Base-by-base conservation (phyloP, 2,888 invertebrate species). In the Eupithecia abbreviata region DNA sequence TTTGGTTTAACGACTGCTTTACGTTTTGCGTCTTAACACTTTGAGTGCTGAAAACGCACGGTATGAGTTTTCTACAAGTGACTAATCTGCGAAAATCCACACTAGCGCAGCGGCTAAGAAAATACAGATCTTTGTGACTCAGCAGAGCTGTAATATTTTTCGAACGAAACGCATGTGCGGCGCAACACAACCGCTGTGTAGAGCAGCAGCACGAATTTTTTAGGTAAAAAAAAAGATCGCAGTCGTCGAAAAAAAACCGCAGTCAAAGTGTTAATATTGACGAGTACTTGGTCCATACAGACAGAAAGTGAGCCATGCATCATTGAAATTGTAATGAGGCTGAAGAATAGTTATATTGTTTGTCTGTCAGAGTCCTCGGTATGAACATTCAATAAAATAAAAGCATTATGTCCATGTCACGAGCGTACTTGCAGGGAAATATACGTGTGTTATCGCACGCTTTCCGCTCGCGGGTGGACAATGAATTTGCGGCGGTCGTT, bases 401-500 rank as follows among this genome's bases (percentile, higher is more conserved):
- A 51, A 45, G 66, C 49, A 74, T 43, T 43, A 68, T 43, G 18
- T 68, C 9, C n/a, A 10, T 43, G 73, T 69, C 68, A 77, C 69
- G 66, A 71, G 43, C 7, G 70, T 80, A 82, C 81, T 84, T 78
- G 85, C 85, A 87, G 89, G 87, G 86, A 87, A 86, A 84, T 80
- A 78, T 71, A 77, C 67, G 80, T 74, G 78, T 82, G 67, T 89
- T 88, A 86, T 87, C 85, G 79, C 73, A 78, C 82, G 81, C 82
- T 85, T 86, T 87, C 87, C 87, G 87, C 85, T 83, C 78, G 83
- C 79, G 79, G 73, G 79, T 73, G 73, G 77, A 83, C 79, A 87
- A 88, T 88, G 87, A 84, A 89, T 88, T 87, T 82, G 84, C 85
- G 72, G 71, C 80, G 82, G 80, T 58, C 79, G 79, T 75, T 67